Conservation (phyloP, 1,140 invertebrate genomes). For the Macrostomum lignano region DNA sequence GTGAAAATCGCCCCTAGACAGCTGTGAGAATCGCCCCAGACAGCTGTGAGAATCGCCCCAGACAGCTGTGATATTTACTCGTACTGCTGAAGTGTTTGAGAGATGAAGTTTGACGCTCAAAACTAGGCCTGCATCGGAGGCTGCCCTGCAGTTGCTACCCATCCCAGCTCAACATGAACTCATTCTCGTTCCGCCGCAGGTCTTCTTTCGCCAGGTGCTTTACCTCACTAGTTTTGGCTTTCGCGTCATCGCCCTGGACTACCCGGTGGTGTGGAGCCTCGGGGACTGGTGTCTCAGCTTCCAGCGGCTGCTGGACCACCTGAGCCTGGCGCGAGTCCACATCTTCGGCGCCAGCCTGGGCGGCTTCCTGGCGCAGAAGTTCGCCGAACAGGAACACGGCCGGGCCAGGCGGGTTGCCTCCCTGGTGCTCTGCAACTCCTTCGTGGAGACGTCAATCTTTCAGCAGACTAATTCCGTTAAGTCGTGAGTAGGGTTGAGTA, state of each 20-base stretch:
- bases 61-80: too few species aligned
- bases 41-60: too few species aligned
- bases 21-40: too few species aligned
- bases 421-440: slow-evolving; percentile 55
- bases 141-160: too few species aligned
- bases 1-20: too few species aligned
- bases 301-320: slow-evolving; percentile 46
- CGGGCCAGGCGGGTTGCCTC: slow-evolving; percentile 47
- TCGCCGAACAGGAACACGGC: slow-evolving; percentile 41
- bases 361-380: slow-evolving; percentile 65
- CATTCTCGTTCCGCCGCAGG: too few species aligned
- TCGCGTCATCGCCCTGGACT: slow-evolving; percentile 36
- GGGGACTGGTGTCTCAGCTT: slow-evolving; percentile 62
- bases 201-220: too few species aligned
- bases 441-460: slow-evolving; percentile 58
- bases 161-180: too few species aligned
- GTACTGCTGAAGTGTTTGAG: too few species aligned
- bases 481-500: slow-evolving; percentile 12
- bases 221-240: slow-evolving; percentile 6
- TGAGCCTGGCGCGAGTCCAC: slow-evolving; percentile 46
- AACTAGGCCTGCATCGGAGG: too few species aligned
- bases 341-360: slow-evolving; percentile 63
- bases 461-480: slow-evolving; percentile 48
- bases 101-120: too few species aligned
- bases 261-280: slow-evolving; percentile 57